Base-by-base conservation (phyloP, 2,888 invertebrate species). In the Acanthacorydalis orientalis region DNA sequence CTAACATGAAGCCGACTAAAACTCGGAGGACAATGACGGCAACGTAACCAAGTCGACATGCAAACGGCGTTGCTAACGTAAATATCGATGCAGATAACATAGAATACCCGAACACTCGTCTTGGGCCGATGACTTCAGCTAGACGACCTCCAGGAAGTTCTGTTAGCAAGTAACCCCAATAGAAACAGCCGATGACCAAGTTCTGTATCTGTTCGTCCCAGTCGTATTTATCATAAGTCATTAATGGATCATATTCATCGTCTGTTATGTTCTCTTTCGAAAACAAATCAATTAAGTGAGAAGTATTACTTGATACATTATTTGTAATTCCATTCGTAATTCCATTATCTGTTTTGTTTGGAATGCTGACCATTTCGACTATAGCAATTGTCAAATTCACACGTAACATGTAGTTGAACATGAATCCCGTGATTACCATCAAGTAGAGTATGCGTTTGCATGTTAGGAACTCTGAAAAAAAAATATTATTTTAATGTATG, bases 101-200 rank as follows among this genome's bases (percentile, higher is more conserved):
- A 53, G 89, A 88, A 62, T 85, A 83, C 49, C 91, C 92, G 60
- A 90, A 90, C 32, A 92, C 82, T 52, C 82, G 57, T 67, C 80
- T 77, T 1, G 88, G 86, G 7, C 91, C 92, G 53, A 88, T 74
- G 46, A 84, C 63, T 60, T 88, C 89, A 16, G 90, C 85, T 55
- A 91, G 69, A 54, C 86, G 74, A 46, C 91, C 91, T 15, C 90
- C 91, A 2, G 90, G 91, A 52, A 91, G 67, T 65, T 91, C 91
- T 51, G 90, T 90, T 50, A 88, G 72, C 42, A 91, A 78, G 65
- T 92, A 91, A 10, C 91, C 91, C 83, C 88, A 91, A 73, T 87
- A 92, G 74, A 92, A 92, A 57, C 83, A 80, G 38, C 89, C 88
- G 31, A 89, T 70, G 40, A 91, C 77, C 50, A 81, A 72, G 58